phyloP scores from a whole-genome alignment of 2,888 invertebrate genomes.

The Diloba caeruleocephala region DNA sequence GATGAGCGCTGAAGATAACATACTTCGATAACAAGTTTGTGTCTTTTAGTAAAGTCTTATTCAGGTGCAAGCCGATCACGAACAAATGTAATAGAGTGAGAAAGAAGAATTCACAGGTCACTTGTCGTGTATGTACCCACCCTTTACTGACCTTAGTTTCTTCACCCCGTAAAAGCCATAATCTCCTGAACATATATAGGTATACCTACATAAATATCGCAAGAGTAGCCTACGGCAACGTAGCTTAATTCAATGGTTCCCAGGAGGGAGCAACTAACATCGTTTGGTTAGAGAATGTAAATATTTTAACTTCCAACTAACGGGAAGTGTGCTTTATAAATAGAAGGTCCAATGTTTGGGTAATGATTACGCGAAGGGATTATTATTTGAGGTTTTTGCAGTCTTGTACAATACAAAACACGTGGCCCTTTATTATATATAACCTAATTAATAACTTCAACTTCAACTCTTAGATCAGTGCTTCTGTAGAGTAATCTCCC shows the following conservation, averaged over 20 bases:
- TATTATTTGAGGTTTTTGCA: neutral
- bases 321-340: slow-evolving; percentile 15
- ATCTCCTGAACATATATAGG: slow-evolving; percentile 19
- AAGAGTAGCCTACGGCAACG: slow-evolving; percentile 33
- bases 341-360: neutral
- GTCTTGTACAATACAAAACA: no score
- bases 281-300: slow-evolving; percentile 47
- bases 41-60: no score
- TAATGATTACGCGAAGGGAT: slow-evolving; percentile 2
- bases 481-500: neutral
- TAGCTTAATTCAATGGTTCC: slow-evolving; percentile 57
- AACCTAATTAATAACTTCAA: no score
- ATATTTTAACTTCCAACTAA: slow-evolving; percentile 44
- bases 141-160: neutral
- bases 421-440: no score
- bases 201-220: slow-evolving; percentile 36
- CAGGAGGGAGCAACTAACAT: slow-evolving; percentile 41
- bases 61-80: no score
- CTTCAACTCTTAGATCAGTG: no score
- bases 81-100: no score
- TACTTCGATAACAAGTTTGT: no score
- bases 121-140: no score
- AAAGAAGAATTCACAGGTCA: no score
- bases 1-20: no score
- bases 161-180: slow-evolving; percentile 5